Conservation (phyloP, 1,140 invertebrate species). For the Stenopsyche tienmushanensis region DNA sequence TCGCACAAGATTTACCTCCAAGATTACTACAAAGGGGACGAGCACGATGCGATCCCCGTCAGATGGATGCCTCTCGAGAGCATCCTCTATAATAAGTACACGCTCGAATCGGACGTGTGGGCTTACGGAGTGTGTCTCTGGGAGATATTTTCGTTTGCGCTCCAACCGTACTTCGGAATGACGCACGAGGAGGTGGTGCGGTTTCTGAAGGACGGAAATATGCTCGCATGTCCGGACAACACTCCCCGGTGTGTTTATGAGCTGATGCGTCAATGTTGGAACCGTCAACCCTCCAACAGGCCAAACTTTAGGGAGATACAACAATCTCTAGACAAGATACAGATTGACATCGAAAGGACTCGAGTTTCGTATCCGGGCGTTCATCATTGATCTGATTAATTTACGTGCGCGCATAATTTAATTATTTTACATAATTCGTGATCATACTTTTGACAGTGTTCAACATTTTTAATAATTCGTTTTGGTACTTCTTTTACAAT, state of each 20-base stretch:
- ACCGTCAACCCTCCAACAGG: constrained; percentile 75
- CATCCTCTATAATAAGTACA: constrained; percentile 92
- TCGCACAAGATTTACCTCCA: constrained; percentile 91
- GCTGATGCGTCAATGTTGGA: constrained; percentile 93
- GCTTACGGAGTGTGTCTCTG: constrained; percentile 90
- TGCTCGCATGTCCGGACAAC: constrained; percentile 84
- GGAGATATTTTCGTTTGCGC: constrained; percentile 92
- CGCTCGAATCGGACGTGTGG: constrained; percentile 91
- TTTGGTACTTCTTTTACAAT: not conserved
- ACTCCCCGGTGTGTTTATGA: constrained; percentile 89
- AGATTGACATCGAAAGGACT: constrained; percentile 55
- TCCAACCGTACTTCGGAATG: constrained; percentile 93
- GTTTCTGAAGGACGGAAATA: constrained; percentile 88
- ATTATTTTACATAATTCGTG: not conserved
- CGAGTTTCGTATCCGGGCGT: constrained; percentile 25
- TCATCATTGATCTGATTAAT: constrained; percentile 16
- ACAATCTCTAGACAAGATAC: constrained; percentile 67
- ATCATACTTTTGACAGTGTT: not conserved
- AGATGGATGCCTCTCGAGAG: constrained; percentile 96
- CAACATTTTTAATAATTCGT: not conserved
- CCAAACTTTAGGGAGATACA: constrained; percentile 80
- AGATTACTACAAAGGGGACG: constrained; percentile 90
- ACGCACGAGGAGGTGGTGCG: constrained; percentile 93
- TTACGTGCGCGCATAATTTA: not conserved
- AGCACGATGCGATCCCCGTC: constrained; percentile 91